Evolutionary conservation across 1,140 invertebrate genomes (phyloP).

Genomic region (Parapsyche elsis): DNA sequence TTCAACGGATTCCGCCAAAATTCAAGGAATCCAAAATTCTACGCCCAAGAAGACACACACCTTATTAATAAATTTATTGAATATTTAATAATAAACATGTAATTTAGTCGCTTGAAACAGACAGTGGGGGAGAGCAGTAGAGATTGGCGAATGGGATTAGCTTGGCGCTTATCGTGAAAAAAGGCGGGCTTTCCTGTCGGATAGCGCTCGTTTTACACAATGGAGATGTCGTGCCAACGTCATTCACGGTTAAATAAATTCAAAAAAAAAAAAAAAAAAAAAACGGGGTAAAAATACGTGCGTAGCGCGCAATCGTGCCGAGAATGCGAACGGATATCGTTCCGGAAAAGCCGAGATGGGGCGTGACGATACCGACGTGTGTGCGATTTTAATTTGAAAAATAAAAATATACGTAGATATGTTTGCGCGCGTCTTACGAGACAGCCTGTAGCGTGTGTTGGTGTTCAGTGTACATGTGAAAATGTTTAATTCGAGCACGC

Average conservation of each 20-base stretch:
- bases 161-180: not conserved
- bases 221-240: slow-evolving; percentile 9
- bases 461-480: not conserved
- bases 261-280: slow-evolving; percentile 14
- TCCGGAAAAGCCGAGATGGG: slow-evolving; percentile 12
- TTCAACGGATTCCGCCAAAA: not conserved
- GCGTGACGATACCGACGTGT: slow-evolving; percentile 17
- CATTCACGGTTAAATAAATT: slow-evolving; percentile 30
- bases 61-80: not conserved
- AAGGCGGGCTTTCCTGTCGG: not conserved
- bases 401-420: too few relatives aligned
- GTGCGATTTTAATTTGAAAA: not conserved
- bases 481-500: slow-evolving; percentile 3
- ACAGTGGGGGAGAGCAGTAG: too few relatives aligned
- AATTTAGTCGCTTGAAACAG: not conserved
- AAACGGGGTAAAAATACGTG: not conserved
- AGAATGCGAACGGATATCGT: not conserved
- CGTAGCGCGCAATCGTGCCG: slow-evolving; percentile 13
- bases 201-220: not conserved
- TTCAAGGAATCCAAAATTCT: not conserved
- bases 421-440: too few relatives aligned
- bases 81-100: not conserved
- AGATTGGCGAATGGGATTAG: not conserved
- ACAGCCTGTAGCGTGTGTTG: not conserved
- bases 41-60: not conserved